Conservation (phyloP, 2,113 vertebrate species). For the Pteronura brasiliensis region DNA sequence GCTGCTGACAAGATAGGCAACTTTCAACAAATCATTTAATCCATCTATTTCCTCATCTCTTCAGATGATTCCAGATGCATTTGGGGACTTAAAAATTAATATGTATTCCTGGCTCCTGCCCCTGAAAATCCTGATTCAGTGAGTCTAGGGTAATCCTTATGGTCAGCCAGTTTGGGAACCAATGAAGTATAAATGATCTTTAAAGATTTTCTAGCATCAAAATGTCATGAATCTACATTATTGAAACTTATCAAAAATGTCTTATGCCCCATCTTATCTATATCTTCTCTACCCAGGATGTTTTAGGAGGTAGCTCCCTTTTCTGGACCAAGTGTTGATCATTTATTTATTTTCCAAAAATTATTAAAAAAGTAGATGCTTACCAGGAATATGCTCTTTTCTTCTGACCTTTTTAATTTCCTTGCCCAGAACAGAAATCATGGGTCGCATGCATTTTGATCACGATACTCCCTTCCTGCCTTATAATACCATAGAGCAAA, state of each 20-base stretch:
- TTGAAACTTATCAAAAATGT: background rate
- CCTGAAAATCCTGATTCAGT: background rate
- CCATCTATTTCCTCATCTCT: background rate
- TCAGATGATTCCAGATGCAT: background rate
- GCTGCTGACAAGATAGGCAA: background rate
- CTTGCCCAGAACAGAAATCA: background rate
- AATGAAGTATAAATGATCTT: slow-evolving; percentile 20
- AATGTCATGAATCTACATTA: background rate
- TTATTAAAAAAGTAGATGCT: background rate
- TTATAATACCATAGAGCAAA: background rate
- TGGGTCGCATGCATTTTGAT: background rate
- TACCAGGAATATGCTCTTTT: background rate
- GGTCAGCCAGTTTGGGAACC: background rate
- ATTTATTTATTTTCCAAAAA: slow-evolving; percentile 1
- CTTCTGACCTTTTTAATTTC: background rate
- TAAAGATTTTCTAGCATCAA: background rate
- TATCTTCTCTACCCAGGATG: background rate
- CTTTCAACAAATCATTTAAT: slow-evolving; percentile 7
- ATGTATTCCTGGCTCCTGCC: background rate
- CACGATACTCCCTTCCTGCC: background rate
- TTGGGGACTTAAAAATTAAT: slow-evolving; percentile 11
- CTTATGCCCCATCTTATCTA: background rate
- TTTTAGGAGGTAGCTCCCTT: background rate
- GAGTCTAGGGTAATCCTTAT: background rate
- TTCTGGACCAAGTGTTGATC: background rate